Evolutionary conservation across 2,888 invertebrate genomes (phyloP).

Genomic region (Poecilus cupreus): DNA sequence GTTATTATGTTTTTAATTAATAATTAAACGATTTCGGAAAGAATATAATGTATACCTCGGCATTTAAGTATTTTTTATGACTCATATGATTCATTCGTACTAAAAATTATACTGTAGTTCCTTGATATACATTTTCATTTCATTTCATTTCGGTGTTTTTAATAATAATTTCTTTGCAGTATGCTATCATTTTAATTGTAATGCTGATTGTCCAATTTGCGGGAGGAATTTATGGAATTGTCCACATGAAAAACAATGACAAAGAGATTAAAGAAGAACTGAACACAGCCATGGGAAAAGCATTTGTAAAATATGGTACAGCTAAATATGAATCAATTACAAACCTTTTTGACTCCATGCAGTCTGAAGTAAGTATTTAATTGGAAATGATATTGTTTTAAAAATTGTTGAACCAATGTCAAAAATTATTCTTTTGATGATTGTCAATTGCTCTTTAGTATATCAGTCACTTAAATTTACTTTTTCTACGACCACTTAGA

Average conservation of each 20-base stretch:
- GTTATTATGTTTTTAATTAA: too few relatives aligned
- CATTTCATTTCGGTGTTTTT: background rate
- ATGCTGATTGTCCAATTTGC: constrained; percentile 84
- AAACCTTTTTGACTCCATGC: constrained; percentile 78
- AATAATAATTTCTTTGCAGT: constrained; percentile 73
- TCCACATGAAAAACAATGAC: constrained; percentile 76
- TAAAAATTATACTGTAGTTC: too few relatives aligned
- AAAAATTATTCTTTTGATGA: too few relatives aligned
- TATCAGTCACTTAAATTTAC: too few relatives aligned
- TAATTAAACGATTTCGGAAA: too few relatives aligned
- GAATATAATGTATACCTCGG: too few relatives aligned
- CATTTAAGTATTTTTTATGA: too few relatives aligned
- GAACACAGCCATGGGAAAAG: constrained; percentile 60
- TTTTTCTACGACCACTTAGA: too few relatives aligned
- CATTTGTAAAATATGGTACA: constrained; percentile 72
- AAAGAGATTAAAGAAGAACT: constrained; percentile 71
- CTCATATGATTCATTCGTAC: background rate
- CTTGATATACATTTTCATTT: background rate
- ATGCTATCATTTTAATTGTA: constrained; percentile 82
- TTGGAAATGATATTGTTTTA: too few relatives aligned
- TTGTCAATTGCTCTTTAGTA: too few relatives aligned
- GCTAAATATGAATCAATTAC: constrained; percentile 72
- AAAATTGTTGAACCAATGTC: too few relatives aligned
- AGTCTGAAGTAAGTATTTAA: constrained; percentile 76
- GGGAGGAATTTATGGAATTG: constrained; percentile 80